These are phyloP conservation scores for Drosophila heteroneura DNA, from an alignment of 2,888 invertebrate genomes.

Conservation along the genomic window DNA sequence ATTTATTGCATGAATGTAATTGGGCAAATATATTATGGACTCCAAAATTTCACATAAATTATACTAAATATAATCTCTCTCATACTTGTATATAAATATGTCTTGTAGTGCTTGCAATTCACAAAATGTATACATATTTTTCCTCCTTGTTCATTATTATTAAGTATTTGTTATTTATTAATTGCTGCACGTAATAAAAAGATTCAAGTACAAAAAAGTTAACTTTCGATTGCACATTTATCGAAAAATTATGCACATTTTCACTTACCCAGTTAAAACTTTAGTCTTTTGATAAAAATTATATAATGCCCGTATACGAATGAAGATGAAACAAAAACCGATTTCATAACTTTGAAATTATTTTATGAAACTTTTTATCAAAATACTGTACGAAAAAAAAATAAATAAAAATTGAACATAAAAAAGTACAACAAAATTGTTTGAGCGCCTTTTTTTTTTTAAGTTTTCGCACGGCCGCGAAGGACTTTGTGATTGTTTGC, in stretches of 20 bases:
- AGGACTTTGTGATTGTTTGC: conserved; percentile 53
- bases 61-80: not conserved
- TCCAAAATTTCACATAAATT: not conserved
- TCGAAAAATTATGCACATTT: conserved; percentile 21
- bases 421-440: conserved; percentile 21
- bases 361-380: conserved; percentile 49
- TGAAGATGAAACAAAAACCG: conserved; percentile 30
- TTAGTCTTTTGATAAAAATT: conserved; percentile 39
- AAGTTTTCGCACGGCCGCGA: conserved; percentile 56
- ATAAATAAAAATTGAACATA: conserved; percentile 10
- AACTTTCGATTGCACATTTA: conserved; percentile 12
- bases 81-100: not conserved
- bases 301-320: conserved; percentile 19
- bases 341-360: conserved; percentile 59
- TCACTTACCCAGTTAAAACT: conserved; percentile 35
- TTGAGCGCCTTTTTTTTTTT: conserved; percentile 46
- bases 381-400: conserved; percentile 36
- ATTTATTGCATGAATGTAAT: not conserved
- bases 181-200: not conserved
- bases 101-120: not conserved
- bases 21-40: not conserved
- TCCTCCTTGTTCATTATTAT: not conserved
- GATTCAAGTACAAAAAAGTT: not conserved
- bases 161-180: not conserved
- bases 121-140: not conserved